Percentiles rank a stretch among this genome's conserved stretches.
Evolutionary conservation across 2,888 invertebrate species (phyloP).

Genomic region (Stegana nigrithorax): DNA sequence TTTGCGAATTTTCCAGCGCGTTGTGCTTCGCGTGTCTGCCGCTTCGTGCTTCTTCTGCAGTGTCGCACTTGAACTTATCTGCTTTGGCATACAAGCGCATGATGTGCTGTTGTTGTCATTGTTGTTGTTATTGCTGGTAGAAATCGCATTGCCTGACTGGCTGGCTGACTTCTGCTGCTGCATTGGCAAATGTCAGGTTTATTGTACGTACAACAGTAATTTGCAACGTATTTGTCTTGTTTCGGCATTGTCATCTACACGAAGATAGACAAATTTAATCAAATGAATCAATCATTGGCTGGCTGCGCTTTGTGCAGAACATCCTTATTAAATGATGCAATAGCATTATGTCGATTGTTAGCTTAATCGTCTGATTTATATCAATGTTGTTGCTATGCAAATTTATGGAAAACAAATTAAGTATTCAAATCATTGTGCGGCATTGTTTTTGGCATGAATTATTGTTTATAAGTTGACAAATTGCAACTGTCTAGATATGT

Average conservation of each 20-base stretch:
- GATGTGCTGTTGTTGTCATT: not conserved
- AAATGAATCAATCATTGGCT: not conserved
- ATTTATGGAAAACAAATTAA: not conserved
- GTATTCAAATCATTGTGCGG: not conserved
- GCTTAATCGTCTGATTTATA: not conserved
- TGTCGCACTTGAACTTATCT: not conserved
- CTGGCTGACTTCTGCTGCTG: no score
- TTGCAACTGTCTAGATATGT: no score
- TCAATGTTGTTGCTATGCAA: not conserved
- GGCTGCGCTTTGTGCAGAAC: no score
- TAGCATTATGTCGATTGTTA: no score
- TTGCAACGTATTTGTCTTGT: not conserved
- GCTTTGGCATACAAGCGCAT: no score
- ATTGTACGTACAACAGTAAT: no score
- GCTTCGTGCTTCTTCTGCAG: no score
- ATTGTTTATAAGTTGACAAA: slow-evolving; percentile 7
- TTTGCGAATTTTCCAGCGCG: no score
- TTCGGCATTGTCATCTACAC: no score
- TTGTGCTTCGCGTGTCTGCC: no score
- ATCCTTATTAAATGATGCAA: no score
- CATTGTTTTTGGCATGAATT: not conserved
- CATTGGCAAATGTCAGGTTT: no score
- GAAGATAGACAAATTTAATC: not conserved
- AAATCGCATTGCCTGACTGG: not conserved
- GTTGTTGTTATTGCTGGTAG: not conserved